A percentile compares a stretch with the other conserved stretches of the same genome.
These are phyloP conservation scores for Cecropterus lyciades DNA, from an alignment of 1,140 invertebrate genomes.

Conservation along the genomic window DNA sequence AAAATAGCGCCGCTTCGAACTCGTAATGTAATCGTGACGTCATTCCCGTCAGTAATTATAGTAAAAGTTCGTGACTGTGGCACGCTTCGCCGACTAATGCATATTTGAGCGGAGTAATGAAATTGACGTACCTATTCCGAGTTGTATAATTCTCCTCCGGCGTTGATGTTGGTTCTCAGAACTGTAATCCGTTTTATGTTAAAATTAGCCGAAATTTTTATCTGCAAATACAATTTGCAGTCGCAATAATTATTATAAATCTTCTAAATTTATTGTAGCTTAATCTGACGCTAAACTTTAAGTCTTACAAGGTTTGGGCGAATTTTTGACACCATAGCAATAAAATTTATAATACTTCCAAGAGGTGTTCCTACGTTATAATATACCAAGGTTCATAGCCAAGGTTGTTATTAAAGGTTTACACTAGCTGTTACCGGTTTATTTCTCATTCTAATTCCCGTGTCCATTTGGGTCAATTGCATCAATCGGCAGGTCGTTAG, in stretches of 20 bases:
- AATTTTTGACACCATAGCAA: background rate
- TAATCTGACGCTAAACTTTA: too few species aligned
- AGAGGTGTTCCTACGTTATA: conserved; percentile 1
- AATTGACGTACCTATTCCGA: conserved; percentile 24
- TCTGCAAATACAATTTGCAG: too few species aligned
- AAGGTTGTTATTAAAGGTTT: conserved; percentile 40
- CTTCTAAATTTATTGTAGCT: too few species aligned
- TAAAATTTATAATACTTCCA: background rate
- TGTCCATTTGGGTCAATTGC: conserved; percentile 64
- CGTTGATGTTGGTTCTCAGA: conserved; percentile 9
- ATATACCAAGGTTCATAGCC: background rate
- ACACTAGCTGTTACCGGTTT: conserved; percentile 44
- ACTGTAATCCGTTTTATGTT: background rate
- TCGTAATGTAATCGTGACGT: conserved; percentile 48
- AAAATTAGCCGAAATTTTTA: background rate
- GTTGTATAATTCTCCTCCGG: conserved; percentile 2
- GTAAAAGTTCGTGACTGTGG: conserved; percentile 58
- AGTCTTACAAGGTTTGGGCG: too few species aligned
- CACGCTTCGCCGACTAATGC: conserved; percentile 53
- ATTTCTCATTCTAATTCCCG: conserved; percentile 47
- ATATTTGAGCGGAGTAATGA: conserved; percentile 47
- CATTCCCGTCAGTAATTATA: conserved; percentile 47
- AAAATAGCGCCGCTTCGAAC: conserved; percentile 37
- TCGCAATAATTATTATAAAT: too few species aligned
- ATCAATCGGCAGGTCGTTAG: conserved; percentile 49